A percentile compares a stretch with the other conserved stretches of the same genome.
Conservation (phyloP, 2,797 vertebrate species). For the Urophycis tenuis region DNA sequence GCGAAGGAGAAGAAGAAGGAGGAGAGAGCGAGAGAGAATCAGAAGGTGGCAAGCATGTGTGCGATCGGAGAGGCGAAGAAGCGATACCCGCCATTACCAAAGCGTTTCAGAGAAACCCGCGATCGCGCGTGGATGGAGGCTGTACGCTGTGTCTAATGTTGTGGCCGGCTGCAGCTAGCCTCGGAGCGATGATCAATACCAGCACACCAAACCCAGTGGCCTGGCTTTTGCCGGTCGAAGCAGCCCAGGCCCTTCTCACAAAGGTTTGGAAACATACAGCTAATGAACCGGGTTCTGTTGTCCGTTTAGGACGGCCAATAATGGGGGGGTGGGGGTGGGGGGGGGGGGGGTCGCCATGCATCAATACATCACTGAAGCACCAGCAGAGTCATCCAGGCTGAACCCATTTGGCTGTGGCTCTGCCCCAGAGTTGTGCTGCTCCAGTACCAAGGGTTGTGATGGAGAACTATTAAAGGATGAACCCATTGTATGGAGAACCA, state of each 20-base stretch:
- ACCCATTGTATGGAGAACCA: not conserved
- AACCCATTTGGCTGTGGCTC: constrained; percentile 39
- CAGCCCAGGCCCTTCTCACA: constrained; percentile 12
- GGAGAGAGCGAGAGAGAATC: not conserved
- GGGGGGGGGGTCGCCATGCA: constrained; percentile 12
- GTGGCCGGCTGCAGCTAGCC: not conserved
- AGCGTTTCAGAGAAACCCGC: not conserved
- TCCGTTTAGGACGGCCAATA: constrained; percentile 40
- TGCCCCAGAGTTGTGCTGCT: constrained; percentile 26
- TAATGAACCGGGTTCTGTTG: constrained; percentile 41
- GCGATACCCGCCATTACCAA: not conserved
- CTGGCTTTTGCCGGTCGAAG: constrained; percentile 9
- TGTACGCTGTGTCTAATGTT: not conserved
- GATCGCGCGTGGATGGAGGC: not conserved
- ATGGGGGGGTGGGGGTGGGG: too few species aligned
- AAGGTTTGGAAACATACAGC: constrained; percentile 31
- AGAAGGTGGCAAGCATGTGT: not conserved
- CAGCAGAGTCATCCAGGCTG: constrained; percentile 43
- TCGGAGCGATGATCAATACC: constrained; percentile 18
- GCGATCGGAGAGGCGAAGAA: not conserved
- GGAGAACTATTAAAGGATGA: not conserved
- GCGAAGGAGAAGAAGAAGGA: not conserved
- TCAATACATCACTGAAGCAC: constrained; percentile 60
- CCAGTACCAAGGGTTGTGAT: not conserved
- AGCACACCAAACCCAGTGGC: not conserved